phyloP scores from a whole-genome alignment of 1,140 invertebrate genomes.

The Philotrypesis tridentata region DNA sequence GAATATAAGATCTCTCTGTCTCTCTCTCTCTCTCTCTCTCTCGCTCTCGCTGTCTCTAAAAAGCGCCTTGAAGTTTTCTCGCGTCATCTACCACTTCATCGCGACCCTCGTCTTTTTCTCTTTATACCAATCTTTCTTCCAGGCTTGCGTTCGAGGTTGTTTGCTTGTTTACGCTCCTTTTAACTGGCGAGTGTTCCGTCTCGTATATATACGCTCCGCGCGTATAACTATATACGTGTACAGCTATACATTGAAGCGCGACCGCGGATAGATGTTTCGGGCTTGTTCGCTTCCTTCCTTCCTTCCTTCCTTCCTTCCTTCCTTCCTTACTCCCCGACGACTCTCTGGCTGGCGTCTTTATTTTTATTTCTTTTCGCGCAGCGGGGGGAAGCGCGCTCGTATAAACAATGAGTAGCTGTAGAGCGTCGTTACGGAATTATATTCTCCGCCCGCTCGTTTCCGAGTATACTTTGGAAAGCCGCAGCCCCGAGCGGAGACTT shows the following conservation, averaged over 20 bases:
- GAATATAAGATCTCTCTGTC: neutral
- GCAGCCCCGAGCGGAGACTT: neutral
- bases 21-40: constrained; percentile 33
- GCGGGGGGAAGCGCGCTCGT: neutral
- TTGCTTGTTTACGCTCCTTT: constrained; percentile 57
- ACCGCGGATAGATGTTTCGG: constrained; percentile 21
- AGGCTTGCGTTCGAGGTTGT: constrained; percentile 53
- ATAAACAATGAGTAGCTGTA: constrained; percentile 9
- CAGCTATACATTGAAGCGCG: neutral
- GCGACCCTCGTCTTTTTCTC: neutral
- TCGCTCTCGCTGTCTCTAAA: constrained; percentile 32
- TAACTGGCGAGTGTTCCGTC: constrained; percentile 51
- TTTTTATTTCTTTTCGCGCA: constrained; percentile 24
- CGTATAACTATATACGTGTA: neutral
- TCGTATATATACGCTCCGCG: too few species aligned
- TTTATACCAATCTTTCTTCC: constrained; percentile 44
- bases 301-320: neutral
- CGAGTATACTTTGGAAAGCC: constrained; percentile 30
- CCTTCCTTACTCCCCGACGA: too few species aligned
- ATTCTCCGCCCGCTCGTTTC: constrained; percentile 23
- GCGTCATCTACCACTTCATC: constrained; percentile 54
- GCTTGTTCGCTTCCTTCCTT: neutral
- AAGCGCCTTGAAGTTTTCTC: constrained; percentile 53
- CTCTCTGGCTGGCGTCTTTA: neutral
- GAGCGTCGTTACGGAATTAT: constrained; percentile 32